Conservation (phyloP, 1,140 invertebrate genomes). For the Drosophila nigromelanica region DNA sequence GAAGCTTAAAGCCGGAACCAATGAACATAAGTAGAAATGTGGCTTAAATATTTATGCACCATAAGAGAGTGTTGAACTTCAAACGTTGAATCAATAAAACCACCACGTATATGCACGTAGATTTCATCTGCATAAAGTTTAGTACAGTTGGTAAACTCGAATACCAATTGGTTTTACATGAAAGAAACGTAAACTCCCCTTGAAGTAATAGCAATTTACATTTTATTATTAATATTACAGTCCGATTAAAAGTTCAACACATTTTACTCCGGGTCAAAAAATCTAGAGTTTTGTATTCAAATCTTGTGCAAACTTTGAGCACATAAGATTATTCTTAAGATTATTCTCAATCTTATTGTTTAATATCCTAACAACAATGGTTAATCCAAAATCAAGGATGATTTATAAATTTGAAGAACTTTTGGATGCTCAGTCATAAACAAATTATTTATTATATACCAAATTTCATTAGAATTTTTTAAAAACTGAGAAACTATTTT, state of each 20-base stretch:
- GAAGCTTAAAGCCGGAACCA: conserved; percentile 23
- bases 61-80: conserved; percentile 27
- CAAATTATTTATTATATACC: too few species aligned
- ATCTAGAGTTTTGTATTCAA: too few species aligned
- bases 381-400: too few species aligned
- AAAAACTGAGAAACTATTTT: too few species aligned
- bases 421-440: too few species aligned
- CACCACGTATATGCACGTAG: conserved; percentile 10
- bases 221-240: conserved; percentile 7
- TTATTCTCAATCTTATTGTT: too few species aligned
- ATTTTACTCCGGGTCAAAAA: neutral
- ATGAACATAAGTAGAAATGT: conserved; percentile 15
- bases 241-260: neutral
- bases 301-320: too few species aligned
- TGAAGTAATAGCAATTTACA: conserved; percentile 16
- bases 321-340: too few species aligned
- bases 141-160: conserved; percentile 11
- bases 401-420: too few species aligned
- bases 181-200: conserved; percentile 15
- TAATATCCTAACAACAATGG: too few species aligned
- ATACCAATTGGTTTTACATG: conserved; percentile 27
- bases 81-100: conserved; percentile 23
- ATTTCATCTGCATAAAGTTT: conserved; percentile 15
- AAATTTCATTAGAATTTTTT: too few species aligned
- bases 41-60: conserved; percentile 31